These are phyloP conservation scores for Theonella swinhoei DNA, from an alignment of 37 sponge, comb jelly and placozoan species.

Conservation along the genomic window DNA sequence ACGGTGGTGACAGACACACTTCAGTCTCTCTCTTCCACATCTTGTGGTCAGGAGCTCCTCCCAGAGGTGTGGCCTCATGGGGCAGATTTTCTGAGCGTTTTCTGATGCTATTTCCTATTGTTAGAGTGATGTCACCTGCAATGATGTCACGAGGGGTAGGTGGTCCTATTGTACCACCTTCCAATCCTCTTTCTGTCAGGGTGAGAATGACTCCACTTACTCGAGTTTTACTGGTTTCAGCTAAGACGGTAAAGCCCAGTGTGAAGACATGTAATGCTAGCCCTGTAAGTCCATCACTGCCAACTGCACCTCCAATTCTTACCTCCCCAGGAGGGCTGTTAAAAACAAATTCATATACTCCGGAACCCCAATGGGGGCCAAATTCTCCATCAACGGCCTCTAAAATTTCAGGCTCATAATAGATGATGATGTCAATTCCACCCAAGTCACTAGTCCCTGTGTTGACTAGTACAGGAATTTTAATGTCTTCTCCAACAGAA, in stretches of 20 bases:
- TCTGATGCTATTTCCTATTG: neutral
- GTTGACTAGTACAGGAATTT: slow-evolving; percentile 62
- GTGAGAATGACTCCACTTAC: slow-evolving; percentile 17
- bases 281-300: slow-evolving; percentile 11
- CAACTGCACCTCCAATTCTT: slow-evolving; percentile 35
- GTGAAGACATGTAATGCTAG: slow-evolving; percentile 48
- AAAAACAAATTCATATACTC: slow-evolving; percentile 27
- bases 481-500: neutral
- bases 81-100: too few species aligned
- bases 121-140: slow-evolving; percentile 45
- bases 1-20: slow-evolving; percentile 26
- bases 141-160: slow-evolving; percentile 42
- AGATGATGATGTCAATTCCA: slow-evolving; percentile 38
- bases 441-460: slow-evolving; percentile 55
- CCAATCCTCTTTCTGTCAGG: slow-evolving; percentile 31
- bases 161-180: slow-evolving; percentile 52
- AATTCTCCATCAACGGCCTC: neutral
- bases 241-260: slow-evolving; percentile 4
- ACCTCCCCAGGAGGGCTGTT: slow-evolving; percentile 33
- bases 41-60: neutral
- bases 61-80: too few species aligned
- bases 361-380: slow-evolving; percentile 40
- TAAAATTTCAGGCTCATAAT: slow-evolving; percentile 38
- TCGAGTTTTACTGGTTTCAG: neutral
- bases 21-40: neutral